Base-by-base conservation (phyloP, 2,888 invertebrate genomes). In the Tenthredo distinguenda region DNA sequence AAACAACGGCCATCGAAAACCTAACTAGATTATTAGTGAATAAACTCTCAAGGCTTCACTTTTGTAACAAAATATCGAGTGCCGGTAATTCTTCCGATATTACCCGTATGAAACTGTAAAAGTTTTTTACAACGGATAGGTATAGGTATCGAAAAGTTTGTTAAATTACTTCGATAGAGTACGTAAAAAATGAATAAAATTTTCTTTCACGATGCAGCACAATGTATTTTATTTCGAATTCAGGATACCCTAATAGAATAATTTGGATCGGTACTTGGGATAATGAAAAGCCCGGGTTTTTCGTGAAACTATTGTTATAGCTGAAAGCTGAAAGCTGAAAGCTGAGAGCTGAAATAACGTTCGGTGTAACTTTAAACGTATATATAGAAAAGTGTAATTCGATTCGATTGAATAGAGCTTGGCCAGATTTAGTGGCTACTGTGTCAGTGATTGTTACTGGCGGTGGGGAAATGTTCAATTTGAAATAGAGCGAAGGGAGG, bases 391-490 rank as follows among this genome's bases (percentile, higher is more conserved):
- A 0, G 9, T 43, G 43, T 43, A 74, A 43, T 40, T 15, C 43
- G 21, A 43, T 43, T 26, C 43, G 21, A 43, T 43, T 43, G 74
- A 43, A 43, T 26, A 40, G 43, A 43, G 34, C 34, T 74, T 74
- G 26, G 26, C 40, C 40, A 74, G 74, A 43, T 74, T 74, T 74
- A 43, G 21, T 74, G 43, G 43, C 43, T 74, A 74, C 21, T 40
- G 74, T 47, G 77, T 50, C 77, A 81, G 81, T 58, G 62, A 81
- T 55, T n/a, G 50, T 40, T 55, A 55, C 50, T 18, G 31, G 76
- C 50, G 50, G 37, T 43, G 26, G 72, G 9, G 10, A 74, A 34
- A 58, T 55, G 31, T n/a, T 58, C 40, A 6, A 37, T 79, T 58
- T 58, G 50, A 47, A 62, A 81, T 62, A 15, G 81, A 81, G 62